phyloP scores from a whole-genome alignment of 2,113 vertebrate genomes.

The Pelvicachromis taeniatus region DNA sequence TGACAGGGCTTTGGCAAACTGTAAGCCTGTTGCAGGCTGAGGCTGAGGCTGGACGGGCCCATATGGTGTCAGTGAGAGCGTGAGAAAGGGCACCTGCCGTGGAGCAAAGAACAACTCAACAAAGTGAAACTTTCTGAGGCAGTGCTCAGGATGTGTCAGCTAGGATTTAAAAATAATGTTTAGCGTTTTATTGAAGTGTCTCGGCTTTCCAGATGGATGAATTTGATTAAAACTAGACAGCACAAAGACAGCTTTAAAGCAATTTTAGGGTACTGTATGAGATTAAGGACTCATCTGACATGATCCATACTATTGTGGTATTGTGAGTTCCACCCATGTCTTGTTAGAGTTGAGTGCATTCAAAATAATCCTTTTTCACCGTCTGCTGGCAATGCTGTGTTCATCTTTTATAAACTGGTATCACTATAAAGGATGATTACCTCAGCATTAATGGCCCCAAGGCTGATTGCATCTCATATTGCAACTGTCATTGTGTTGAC shows the following conservation, averaged over 20 bases:
- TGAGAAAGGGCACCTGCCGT: constrained; percentile 71
- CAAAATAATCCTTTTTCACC: constrained; percentile 16
- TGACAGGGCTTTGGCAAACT: constrained; percentile 65
- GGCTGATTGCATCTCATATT: constrained; percentile 49
- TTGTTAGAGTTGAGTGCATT: constrained; percentile 2
- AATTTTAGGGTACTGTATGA: neutral
- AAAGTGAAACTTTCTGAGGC: constrained; percentile 37
- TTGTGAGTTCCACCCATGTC: neutral
- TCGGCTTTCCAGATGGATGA: neutral
- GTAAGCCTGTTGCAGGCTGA: constrained; percentile 16
- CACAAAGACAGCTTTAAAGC: neutral
- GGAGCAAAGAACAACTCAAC: constrained; percentile 21
- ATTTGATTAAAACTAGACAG: neutral
- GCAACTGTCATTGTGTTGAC: constrained; percentile 65
- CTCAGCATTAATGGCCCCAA: constrained; percentile 45
- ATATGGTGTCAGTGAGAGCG: constrained; percentile 58
- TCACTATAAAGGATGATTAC: constrained; percentile 55
- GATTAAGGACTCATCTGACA: neutral
- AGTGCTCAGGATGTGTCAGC: neutral
- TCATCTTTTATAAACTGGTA: constrained; percentile 41
- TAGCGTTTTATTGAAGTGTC: neutral
- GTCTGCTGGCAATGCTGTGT: constrained; percentile 29
- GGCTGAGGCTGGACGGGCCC: constrained; percentile 50
- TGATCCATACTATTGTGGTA: neutral
- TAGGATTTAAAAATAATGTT: neutral